Evolutionary conservation across 2,888 invertebrate species (phyloP).

Genomic region (Hedya salicella): DNA sequence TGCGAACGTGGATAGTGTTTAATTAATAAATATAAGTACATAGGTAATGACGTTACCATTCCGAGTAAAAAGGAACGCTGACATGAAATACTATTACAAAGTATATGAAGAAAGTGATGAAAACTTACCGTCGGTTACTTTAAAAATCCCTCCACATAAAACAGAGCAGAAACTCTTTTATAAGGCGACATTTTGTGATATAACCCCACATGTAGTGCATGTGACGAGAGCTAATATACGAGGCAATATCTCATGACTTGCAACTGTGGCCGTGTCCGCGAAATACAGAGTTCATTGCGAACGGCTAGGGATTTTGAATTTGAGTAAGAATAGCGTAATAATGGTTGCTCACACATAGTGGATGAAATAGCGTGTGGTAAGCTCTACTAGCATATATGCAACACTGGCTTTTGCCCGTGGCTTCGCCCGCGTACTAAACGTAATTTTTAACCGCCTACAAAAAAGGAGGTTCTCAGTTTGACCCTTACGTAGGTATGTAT

Average conservation of each 20-base stretch:
- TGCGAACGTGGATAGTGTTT: too few species aligned
- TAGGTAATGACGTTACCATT: not conserved
- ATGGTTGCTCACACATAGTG: too few species aligned
- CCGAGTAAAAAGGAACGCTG: not conserved
- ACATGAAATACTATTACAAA: conserved; percentile 17
- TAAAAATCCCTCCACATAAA: conserved; percentile 27
- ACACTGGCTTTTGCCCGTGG: too few species aligned
- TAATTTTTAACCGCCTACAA: too few species aligned
- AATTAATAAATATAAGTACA: too few species aligned
- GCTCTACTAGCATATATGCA: too few species aligned
- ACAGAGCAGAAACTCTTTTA: conserved; percentile 31
- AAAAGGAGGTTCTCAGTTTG: too few species aligned
- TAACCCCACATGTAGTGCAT: conserved; percentile 54
- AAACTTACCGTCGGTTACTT: conserved; percentile 19
- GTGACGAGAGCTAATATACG: conserved; percentile 62
- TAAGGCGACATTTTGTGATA: conserved; percentile 34
- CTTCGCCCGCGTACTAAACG: too few species aligned
- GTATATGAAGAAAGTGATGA: conserved; percentile 21
- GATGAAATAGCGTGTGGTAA: too few species aligned
- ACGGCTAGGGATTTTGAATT: not conserved
- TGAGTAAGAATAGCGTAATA: not conserved
- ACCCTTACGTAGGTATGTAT: too few species aligned
- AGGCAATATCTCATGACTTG: conserved; percentile 56
- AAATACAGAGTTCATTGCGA: conserved; percentile 27
- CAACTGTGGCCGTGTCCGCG: conserved; percentile 39